Evolutionary conservation across 2,113 vertebrate species (phyloP).

Genomic region (Stomatorhinus ivindoensis): DNA sequence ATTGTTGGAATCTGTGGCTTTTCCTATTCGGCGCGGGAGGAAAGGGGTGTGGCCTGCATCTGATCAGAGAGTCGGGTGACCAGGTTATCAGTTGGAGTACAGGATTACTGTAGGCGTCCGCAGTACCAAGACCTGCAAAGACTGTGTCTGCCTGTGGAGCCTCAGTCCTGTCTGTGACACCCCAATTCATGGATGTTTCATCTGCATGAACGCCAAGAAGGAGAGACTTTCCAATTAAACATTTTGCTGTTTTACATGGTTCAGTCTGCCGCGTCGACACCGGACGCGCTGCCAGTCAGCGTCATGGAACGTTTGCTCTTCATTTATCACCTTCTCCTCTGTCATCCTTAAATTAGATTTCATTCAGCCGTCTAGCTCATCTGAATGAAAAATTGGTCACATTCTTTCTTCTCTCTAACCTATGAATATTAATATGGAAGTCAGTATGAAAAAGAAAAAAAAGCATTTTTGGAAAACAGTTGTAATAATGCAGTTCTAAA

Average conservation of each 20-base stretch:
- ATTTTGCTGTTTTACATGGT: background rate
- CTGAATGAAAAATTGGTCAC: conserved; percentile 5
- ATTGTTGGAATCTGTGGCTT: background rate
- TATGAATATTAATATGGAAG: background rate
- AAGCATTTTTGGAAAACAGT: background rate
- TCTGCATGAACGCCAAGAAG: background rate
- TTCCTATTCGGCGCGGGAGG: background rate
- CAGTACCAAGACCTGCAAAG: background rate
- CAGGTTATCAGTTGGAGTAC: background rate
- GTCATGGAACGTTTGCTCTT: background rate
- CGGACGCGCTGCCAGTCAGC: background rate
- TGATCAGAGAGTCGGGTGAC: background rate
- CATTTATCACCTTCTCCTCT: background rate
- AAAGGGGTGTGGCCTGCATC: background rate
- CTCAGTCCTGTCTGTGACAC: background rate
- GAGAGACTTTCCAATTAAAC: background rate
- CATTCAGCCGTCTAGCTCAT: background rate
- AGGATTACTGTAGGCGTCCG: background rate
- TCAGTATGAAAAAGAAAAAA: background rate
- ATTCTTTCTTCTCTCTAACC: background rate
- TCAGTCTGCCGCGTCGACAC: background rate
- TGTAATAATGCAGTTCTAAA: background rate
- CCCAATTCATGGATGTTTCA: background rate
- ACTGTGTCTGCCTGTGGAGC: background rate
- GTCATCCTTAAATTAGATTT: conserved; percentile 6